phyloP scores from a whole-genome alignment of 2,113 vertebrate genomes.

The Ursus arctos region DNA sequence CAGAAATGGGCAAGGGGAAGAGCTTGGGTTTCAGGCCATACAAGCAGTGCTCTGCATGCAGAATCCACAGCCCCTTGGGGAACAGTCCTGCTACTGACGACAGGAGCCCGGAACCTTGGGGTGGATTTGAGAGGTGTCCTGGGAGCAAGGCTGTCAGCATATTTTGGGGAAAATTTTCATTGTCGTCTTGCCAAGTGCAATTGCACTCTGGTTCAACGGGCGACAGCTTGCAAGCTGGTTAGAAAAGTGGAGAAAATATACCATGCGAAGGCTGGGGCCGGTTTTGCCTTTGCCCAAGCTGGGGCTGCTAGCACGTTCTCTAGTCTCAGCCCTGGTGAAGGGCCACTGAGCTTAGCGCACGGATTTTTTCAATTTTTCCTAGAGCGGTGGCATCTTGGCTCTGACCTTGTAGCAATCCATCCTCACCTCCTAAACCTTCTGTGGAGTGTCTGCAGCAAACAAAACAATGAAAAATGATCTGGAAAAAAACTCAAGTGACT shows the following conservation, averaged over 20 bases:
- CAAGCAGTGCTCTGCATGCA: background rate
- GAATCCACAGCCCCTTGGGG: background rate
- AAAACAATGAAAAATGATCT: background rate
- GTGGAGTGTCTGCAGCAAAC: background rate
- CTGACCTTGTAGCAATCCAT: slow-evolving; percentile 20
- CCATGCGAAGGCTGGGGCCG: background rate
- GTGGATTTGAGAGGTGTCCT: background rate
- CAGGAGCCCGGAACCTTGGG: background rate
- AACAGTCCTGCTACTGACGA: background rate
- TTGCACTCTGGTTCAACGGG: slow-evolving; percentile 36
- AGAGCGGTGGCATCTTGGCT: background rate
- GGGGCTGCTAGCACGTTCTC: background rate
- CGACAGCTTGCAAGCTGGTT: slow-evolving; percentile 50
- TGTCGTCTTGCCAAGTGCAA: slow-evolving; percentile 60
- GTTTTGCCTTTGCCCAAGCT: background rate
- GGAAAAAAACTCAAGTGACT: slow-evolving; percentile 40
- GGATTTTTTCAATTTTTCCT: background rate
- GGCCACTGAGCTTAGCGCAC: background rate
- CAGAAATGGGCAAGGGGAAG: slow-evolving; percentile 5
- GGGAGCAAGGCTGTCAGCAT: slow-evolving; percentile 5
- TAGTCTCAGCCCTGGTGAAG: background rate
- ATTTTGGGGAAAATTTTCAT: slow-evolving; percentile 37
- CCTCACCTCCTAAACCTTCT: background rate
- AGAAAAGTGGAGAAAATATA: background rate
- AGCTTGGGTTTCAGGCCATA: background rate